Evolutionary conservation across 1,140 invertebrate species (phyloP), one percentile per base, ranked within the genome.

Genomic region (Maniola jurtina): DNA sequence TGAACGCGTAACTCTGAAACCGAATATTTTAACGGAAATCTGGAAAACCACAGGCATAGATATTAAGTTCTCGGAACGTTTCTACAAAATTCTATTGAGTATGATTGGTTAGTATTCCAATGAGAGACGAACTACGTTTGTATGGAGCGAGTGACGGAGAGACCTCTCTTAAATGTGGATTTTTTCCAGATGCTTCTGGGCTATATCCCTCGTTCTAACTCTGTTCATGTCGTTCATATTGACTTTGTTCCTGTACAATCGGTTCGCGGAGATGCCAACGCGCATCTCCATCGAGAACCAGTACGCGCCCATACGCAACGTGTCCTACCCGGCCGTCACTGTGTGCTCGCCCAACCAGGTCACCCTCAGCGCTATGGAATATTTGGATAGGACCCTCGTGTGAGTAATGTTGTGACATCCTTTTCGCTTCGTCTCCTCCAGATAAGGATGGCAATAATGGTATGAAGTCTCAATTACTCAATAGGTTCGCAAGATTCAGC

Each of bases 301-400:
- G 68, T 84, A 81, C 61, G 81, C 80, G 36, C 57, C 77, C 0
- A 55, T 83, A 7, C 7, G 52, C 0, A 70, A 76, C 50, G 54
- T 85, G 13, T 72, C 85, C 0, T 81, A 71, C 54, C 83, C 87
- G 0, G 73, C 87, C 54, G 79, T 89, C 34, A 81, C 80, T 9
- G 61, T 89, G 34, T 89, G 87, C 65, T 72, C 85, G 0, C 87
- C 87, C 0, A 89, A 86, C 47, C 85, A 88, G 59, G 75, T 89
- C 7, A 87, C 81, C 7, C 59, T 76, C 11, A 77, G 72, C 34
- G 59, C 78, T 14, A 58, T 83, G 61, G 62, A 61, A 7, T 71
- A 86, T 50, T 75, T 89, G 13, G 80, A 83, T 2, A 76, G 62
- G 16, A 86, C 81, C 35, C 68, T 89, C 5, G 80, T 86, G 86